These are phyloP conservation scores for Numenius arquata DNA, from an alignment of 2,113 vertebrate genomes.

Conservation along the genomic window DNA sequence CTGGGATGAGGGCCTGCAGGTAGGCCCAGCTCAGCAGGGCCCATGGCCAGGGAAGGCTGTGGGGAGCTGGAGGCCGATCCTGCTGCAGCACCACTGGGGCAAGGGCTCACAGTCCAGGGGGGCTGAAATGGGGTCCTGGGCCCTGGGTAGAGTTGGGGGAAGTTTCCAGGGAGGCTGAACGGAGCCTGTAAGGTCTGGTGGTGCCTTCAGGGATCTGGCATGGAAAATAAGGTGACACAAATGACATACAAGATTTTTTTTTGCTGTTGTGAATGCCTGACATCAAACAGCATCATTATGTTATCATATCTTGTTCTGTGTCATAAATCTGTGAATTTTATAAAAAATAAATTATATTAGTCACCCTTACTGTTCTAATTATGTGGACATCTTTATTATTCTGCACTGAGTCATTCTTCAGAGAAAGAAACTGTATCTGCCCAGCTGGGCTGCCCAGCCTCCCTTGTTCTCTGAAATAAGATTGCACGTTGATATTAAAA, in stretches of 20 bases:
- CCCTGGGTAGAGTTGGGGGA: accelerated
- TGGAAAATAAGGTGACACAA: not conserved
- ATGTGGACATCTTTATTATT: not conserved
- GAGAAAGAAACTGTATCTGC: not conserved
- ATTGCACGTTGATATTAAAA: not conserved
- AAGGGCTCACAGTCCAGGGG: not conserved
- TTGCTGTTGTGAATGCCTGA: not conserved
- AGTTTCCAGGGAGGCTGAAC: accelerated
- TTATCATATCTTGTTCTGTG: not conserved
- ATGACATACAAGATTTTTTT: not conserved
- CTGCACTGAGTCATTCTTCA: not conserved
- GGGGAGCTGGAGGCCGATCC: accelerated
- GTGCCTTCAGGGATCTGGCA: not conserved
- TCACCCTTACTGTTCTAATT: not conserved
- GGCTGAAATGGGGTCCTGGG: not conserved
- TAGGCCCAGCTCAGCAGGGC: accelerated
- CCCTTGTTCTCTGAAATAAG: not conserved
- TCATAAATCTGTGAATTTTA: not conserved
- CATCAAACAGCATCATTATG: not conserved
- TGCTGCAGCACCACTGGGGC: not conserved
- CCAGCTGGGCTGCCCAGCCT: not conserved
- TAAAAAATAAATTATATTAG: not conserved
- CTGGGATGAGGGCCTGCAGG: too few species aligned
- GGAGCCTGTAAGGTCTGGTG: accelerated
- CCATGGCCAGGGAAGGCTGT: not conserved